Evolutionary conservation across 2,888 invertebrate species (phyloP), one percentile per base, ranked within the genome.

Genomic region (Tipula confusa): DNA sequence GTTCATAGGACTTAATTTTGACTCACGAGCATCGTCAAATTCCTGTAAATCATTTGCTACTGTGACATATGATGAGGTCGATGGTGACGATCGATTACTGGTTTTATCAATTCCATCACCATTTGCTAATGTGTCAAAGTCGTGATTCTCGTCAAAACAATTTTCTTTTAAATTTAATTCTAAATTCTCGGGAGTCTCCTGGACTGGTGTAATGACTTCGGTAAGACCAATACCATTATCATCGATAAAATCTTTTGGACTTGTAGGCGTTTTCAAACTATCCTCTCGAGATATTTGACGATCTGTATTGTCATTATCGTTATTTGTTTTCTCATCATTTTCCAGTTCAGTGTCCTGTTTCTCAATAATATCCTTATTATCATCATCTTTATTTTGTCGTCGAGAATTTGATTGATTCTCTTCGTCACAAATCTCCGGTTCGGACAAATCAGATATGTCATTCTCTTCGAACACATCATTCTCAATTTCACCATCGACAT

Each of bases 401-500:
- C 82, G n/a, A 11, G 33, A 31, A 38, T 84, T 82, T 1, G 38
- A 4, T 29, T 84, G 83, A 13, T 88, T 87, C n/a, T 88, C 87
- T 11, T 87, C 87, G 84, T 89, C 88, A 24, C 88, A 86, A 79
- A 88, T 87, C 83, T 91, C 87, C 85, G 91, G 87, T 90, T 92
- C 90, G 86, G 90, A 90, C 89, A 91, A 89, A 88, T 92, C 87
- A 86, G 91, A 91, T 87, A 91, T 88, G 88, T 91, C 91, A 88
- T 89, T 89, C 87, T 91, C 90, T 86, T 91, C 91, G 87, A 92
- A 91, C 85, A 90, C 89, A 86, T 91, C 90, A 85, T 89, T 89
- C 86, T 92, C 92, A 88, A 92, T 91, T 87, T 91, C 91, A 87
- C 90, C 90, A 86, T 92, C 92, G 29, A 90, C 86, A 86, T 90